Evolutionary conservation across 2,888 invertebrate species (phyloP), one percentile per base, ranked within the genome.

Genomic region (Periphyllus acericola): DNA sequence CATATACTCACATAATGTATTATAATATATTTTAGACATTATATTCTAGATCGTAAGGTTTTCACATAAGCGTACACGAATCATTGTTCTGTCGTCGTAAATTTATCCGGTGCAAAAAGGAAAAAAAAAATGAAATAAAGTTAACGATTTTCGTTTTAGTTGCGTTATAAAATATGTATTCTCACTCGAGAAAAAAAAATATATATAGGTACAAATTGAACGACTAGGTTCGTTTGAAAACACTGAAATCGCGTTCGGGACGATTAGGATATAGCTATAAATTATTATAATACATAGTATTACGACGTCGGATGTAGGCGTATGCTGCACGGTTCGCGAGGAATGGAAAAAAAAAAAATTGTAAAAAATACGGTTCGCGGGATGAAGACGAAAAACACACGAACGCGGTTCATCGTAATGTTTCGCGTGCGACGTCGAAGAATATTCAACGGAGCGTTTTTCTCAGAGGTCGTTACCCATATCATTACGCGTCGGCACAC

Each of bases 31-130:
- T 9, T 81, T 17, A 36, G 14, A 29, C 60, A n/a, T 21, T 60
- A 36, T 68, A 40, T 40, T n/a, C 40, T 68, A 81, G 40, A 81
- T 66, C 40, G n/a, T 68, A 81, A 9, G 29, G 40, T 81, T 66
- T 66, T n/a, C 40, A 14, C 55, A 32, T 21, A 66, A 11, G 19
- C n/a, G 17, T n/a, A 21, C 55, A 60, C 79, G n/a, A 68, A 66
- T 81, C 66, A 82, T 71, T 82, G 71, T 82, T 25, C 32, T 52
- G 82, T 82, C 71, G 32, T 82, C 71, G 82, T 82, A 82, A 82
- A 82, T 82, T 29, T 66, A 66, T 40, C 66, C 5, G 29, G 29
- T 19, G 40, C 36, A 40, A 34, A 36, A 40, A n/a, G 14, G 0
- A 4, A 68, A 81, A 66, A 36, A 6, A 29, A 11, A 60, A 60